Evolutionary conservation across 2,113 vertebrate genomes (phyloP), one percentile per base, ranked within the genome.

Genomic region (Cyprinodon tularosa): DNA sequence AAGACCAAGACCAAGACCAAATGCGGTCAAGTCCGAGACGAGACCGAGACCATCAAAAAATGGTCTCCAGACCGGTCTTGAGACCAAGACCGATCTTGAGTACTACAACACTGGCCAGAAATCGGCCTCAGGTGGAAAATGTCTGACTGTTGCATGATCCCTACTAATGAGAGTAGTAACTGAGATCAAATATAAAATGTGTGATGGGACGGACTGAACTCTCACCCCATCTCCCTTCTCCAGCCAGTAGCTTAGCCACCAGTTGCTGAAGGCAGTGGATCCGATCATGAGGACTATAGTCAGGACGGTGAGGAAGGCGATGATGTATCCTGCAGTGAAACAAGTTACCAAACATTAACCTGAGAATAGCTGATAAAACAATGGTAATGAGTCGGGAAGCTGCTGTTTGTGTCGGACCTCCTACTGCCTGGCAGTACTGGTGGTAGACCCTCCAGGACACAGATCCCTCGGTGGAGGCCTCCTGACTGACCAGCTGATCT

Each of bases 201-300:
- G 45, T 22, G 8, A 48, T 0, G 3, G 59, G 36, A 47, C 4
- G 68, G 20, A 12, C 17, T 15, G 4, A 48, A n/a, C 70, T 17
- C 89, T 93, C 92, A 96, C 95, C 94, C 94, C 93, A 4, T 93
- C 85, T 12, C 94, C 93, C 48, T 94, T 77, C 13, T 88, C 86
- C 64, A 96, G 60, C 96, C 95, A 96, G 76, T 85, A 86, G 72
- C 95, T 94, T 77, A 96, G 84, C 95, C 95, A 97, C 96, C 94
- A 96, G 88, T 77, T 95, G 80, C 94, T 94, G 84, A 97, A 95
- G 38, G 90, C 90, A 1, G 93, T 94, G 71, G 83, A 92, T 76
- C 93, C 94, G 0, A 95, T 93, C 80, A 93, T 92, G 67, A 96
- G 66, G 42, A 93, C 20, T 59, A 95, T 91, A 59, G 90, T 76